Conservation (phyloP, 1,140 invertebrate species). For the Ceratitis capitata region DNA sequence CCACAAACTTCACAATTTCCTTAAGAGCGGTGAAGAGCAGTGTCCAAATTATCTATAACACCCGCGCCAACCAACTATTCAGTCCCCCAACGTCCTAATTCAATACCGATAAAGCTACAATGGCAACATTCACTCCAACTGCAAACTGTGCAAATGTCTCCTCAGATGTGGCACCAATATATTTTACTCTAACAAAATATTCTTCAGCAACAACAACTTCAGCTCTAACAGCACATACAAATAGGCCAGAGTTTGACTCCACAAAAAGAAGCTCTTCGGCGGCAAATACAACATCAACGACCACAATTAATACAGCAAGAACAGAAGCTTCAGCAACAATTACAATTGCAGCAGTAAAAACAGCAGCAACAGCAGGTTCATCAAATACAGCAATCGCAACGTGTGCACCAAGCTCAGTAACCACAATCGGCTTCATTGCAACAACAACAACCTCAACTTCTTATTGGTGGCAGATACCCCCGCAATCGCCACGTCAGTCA, state of each 20-base stretch:
- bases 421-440: slow-evolving; percentile 45
- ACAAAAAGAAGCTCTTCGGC: slow-evolving; percentile 48
- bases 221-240: slow-evolving; percentile 62
- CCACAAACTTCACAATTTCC: too few relatives aligned
- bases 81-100: slow-evolving; percentile 51
- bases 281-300: slow-evolving; percentile 52
- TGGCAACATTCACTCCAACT: slow-evolving; percentile 49
- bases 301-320: slow-evolving; percentile 52
- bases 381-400: slow-evolving; percentile 41
- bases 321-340: slow-evolving; percentile 50
- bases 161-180: slow-evolving; percentile 61
- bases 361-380: slow-evolving; percentile 37
- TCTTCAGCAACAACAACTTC: slow-evolving; percentile 59
- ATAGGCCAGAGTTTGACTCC: slow-evolving; percentile 50
- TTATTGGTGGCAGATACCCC: slow-evolving; percentile 47
- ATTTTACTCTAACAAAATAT: slow-evolving; percentile 55
- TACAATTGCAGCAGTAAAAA: slow-evolving; percentile 54
- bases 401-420: slow-evolving; percentile 35
- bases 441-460: slow-evolving; percentile 43
- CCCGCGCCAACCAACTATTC: slow-evolving; percentile 47
- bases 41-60: too few relatives aligned
- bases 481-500: slow-evolving; percentile 60
- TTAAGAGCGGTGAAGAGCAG: too few relatives aligned
- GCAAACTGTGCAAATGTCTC: slow-evolving; percentile 55
- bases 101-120: slow-evolving; percentile 41